A percentile compares a stretch with the other conserved stretches of the same genome.
These are phyloP conservation scores for Muraenolepis orangiensis DNA, from an alignment of 2,797 vertebrate genomes.

Conservation along the genomic window DNA sequence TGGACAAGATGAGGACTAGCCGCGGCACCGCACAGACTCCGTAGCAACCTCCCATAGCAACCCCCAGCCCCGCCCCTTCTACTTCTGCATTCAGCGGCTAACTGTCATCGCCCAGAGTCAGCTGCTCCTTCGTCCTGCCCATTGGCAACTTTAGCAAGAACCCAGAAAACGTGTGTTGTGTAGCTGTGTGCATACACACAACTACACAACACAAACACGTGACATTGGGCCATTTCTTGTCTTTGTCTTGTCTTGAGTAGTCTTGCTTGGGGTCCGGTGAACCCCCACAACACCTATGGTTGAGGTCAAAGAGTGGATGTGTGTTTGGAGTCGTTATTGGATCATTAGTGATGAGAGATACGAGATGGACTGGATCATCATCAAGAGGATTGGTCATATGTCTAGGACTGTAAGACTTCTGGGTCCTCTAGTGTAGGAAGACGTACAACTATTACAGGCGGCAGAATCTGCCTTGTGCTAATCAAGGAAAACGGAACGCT, in stretches of 20 bases:
- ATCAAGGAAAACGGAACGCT: background rate
- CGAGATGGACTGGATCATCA: background rate
- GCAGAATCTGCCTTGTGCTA: background rate
- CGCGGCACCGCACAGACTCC: slow-evolving; percentile 80
- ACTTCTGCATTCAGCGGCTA: background rate
- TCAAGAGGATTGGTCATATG: background rate
- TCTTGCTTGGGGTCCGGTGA: slow-evolving; percentile 10
- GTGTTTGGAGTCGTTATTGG: slow-evolving; percentile 3
- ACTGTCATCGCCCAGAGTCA: slow-evolving; percentile 25
- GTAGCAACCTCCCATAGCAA: slow-evolving; percentile 58
- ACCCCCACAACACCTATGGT: background rate
- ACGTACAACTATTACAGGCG: background rate
- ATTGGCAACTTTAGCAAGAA: slow-evolving; percentile 20
- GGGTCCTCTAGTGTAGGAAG: background rate
- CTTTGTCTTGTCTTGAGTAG: slow-evolving; percentile 30
- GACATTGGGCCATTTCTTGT: slow-evolving; percentile 59
- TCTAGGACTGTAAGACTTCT: background rate
- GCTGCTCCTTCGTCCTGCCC: slow-evolving; percentile 30
- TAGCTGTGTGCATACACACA: slow-evolving; percentile 14
- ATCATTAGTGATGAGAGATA: background rate
- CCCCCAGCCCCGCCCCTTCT: background rate
- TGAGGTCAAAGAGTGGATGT: background rate
- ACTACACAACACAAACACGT: slow-evolving; percentile 40
- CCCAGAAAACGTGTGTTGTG: too few relatives aligned
- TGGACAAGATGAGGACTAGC: slow-evolving; percentile 94